phyloP scores from a whole-genome alignment of 2,888 invertebrate genomes.

The Euzophera pinguis region DNA sequence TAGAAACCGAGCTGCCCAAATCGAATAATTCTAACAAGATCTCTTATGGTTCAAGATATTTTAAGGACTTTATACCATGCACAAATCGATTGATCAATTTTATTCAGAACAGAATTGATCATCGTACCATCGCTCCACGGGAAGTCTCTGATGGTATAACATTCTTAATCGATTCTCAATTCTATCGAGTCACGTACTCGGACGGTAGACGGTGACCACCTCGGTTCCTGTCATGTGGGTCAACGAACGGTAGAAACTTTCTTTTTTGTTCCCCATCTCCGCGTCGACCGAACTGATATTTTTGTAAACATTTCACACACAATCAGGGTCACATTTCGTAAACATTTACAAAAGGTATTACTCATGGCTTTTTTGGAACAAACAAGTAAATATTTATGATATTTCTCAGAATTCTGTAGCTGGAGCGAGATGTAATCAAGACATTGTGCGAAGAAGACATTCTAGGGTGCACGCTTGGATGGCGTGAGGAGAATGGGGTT shows the following conservation, averaged over 20 bases:
- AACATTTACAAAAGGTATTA: background rate
- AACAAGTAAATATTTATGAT: background rate
- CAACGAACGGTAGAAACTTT: conserved; percentile 72
- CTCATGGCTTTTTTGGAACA: background rate
- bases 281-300: background rate
- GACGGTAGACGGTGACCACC: conserved; percentile 14
- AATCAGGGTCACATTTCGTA: background rate
- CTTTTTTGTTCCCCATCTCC: conserved; percentile 39
- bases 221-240: conserved; percentile 52
- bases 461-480: conserved; percentile 2
- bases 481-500: conserved; percentile 9
- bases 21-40: background rate
- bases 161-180: conserved; percentile 9
- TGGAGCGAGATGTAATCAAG: background rate
- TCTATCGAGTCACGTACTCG: conserved; percentile 8
- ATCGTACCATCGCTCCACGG: background rate
- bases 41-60: background rate
- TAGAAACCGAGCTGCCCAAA: too few relatives aligned
- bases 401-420: background rate
- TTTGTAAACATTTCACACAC: conserved; percentile 3
- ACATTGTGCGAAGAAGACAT: background rate
- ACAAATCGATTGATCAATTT: background rate
- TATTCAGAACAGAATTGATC: background rate
- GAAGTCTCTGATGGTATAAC: conserved; percentile 4
- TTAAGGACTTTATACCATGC: background rate